These are phyloP conservation scores for Pogoniulus pusillus DNA, from an alignment of 2,797 vertebrate genomes.

Conservation along the genomic window DNA sequence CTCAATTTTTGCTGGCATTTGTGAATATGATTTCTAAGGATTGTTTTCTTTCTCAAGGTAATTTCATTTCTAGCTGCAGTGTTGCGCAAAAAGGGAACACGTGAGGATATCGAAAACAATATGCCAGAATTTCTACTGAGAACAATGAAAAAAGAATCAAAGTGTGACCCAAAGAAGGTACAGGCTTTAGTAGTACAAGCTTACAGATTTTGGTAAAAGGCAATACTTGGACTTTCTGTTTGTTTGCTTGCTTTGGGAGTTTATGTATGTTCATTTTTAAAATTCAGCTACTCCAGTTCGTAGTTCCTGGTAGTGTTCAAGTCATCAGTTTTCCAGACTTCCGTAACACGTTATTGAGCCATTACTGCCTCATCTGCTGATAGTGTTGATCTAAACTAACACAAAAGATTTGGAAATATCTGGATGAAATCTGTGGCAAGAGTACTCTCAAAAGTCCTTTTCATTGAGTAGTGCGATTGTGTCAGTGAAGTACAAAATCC, in stretches of 20 bases:
- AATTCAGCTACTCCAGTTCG: neutral
- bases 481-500: neutral
- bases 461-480: neutral
- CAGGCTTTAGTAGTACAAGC: neutral
- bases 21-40: neutral
- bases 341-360: neutral
- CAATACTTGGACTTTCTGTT: neutral
- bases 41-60: conserved; percentile 77
- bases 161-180: conserved; percentile 83
- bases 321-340: neutral
- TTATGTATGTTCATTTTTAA: neutral
- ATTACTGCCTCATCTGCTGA: neutral
- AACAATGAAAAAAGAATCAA: conserved; percentile 77
- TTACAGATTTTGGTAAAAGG: neutral
- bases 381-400: neutral
- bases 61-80: conserved; percentile 94
- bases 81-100: conserved; percentile 91
- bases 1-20: neutral
- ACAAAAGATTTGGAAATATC: neutral
- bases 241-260: neutral
- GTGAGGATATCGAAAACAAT: conserved; percentile 91
- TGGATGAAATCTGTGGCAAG: neutral
- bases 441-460: neutral
- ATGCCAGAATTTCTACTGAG: conserved; percentile 89
- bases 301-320: neutral